Evolutionary conservation across 2,113 vertebrate species (phyloP), one percentile per base, ranked within the genome.

Genomic region (Dinomys branickii): DNA sequence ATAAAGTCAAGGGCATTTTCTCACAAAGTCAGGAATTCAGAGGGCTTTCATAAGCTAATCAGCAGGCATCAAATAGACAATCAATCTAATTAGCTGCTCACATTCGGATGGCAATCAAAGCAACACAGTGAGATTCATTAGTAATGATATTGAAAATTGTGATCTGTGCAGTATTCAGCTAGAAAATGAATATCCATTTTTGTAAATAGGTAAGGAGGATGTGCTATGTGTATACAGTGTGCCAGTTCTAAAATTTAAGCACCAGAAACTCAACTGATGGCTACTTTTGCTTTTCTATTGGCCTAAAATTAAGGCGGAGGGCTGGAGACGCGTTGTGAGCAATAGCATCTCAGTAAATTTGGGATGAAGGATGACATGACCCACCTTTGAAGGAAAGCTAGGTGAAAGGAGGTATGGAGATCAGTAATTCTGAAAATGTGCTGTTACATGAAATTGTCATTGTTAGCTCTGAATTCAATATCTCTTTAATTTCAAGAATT

Each of bases 1-100:
- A 98, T 98, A 94, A 97, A 98, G 98, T 98, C 97, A 98, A 98
- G 98, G 98, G 98, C 97, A 97, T 98, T 98, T 98, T 98, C 97
- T 98, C 97, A 97, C 96, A 94, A 98, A 99, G 98, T 98, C 97
- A 98, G 97, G 93, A 98, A 99, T 98, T 98, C 97, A 98, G 98
- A 98, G 98, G 97, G 97, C 98, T 99, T 98, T 98, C 98, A 98
- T 98, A 98, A 99, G 98, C 98, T 98, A 98, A 98, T 98, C 98
- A 98, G 97, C 98, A 98, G 97, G 97, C 98, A 98, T 98, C 98
- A 98, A 98, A 99, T 98, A 98, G 98, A 99, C 98, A 99, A 98
- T 98, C 98, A 98, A 98, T 98, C 98, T 98, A 98, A 99, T 99
- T 98, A 99, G 98, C 98, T 96, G 98, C 95, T 98, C 98, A 97